These are phyloP conservation scores for Drosophila pseudotalamancana DNA, from an alignment of 2,888 invertebrate species.

Conservation along the genomic window DNA sequence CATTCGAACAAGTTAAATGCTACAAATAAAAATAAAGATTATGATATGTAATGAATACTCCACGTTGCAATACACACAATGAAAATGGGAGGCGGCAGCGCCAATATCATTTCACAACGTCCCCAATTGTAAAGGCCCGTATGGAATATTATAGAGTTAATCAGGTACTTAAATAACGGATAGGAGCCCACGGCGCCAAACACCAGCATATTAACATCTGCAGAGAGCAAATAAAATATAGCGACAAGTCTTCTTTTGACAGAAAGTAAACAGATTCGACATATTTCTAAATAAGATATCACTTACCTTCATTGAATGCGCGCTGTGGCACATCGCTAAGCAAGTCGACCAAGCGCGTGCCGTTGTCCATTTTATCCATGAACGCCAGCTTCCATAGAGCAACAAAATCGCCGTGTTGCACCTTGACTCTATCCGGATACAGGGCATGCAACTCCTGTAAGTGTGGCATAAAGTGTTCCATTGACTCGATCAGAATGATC, in stretches of 20 bases:
- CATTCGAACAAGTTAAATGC: constrained; percentile 86
- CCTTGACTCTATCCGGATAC: constrained; percentile 73
- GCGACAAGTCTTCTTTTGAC: too few relatives aligned
- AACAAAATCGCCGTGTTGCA: constrained; percentile 86
- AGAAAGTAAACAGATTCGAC: neutral
- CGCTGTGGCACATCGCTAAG: constrained; percentile 85
- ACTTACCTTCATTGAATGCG: constrained; percentile 85
- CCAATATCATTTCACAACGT: constrained; percentile 87
- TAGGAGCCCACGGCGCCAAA: constrained; percentile 85
- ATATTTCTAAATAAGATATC: neutral
- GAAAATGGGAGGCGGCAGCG: constrained; percentile 87
- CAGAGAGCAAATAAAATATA: constrained; percentile 67
- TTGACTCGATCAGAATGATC: constrained; percentile 87
- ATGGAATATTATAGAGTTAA: constrained; percentile 87
- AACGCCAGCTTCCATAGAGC: constrained; percentile 86
- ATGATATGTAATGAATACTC: neutral
- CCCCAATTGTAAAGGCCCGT: constrained; percentile 86
- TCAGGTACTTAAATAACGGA: constrained; percentile 87
- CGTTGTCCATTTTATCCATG: constrained; percentile 86
- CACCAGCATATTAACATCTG: constrained; percentile 87
- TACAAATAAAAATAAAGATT: constrained; percentile 72
- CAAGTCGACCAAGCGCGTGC: constrained; percentile 85
- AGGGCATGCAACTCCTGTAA: constrained; percentile 81
- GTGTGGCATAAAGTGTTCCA: constrained; percentile 85
- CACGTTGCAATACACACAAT: constrained; percentile 84